Base-by-base conservation (phyloP, 2,113 vertebrate species). In the Thomomys bottae region DNA sequence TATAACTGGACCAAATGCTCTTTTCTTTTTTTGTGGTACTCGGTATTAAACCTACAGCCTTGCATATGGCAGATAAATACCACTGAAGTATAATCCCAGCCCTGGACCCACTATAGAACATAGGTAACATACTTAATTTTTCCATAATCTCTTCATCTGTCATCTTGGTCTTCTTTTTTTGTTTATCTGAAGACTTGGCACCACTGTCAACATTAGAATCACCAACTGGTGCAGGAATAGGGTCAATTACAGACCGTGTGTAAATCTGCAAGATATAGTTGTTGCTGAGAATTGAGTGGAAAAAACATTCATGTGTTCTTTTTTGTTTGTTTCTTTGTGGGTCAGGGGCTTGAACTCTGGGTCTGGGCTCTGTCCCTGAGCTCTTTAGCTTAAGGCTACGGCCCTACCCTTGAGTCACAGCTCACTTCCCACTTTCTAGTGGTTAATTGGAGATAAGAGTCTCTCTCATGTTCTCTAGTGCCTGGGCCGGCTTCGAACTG, bases 141-240 rank as follows among this genome's bases (percentile, higher is more conserved):
- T 99, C 99, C 99, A 99, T 99, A 96, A 99, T 99, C 96, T 99
- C 99, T 95, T 99, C 99, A 79, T 99, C 99, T 0, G 99, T 98
- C 99, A 99, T 99, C 97, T 99, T 99, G 90, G 98, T 98, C 97
- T 99, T 99, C 98, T 99, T 99, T 82, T 99, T 99, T 97, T 99
- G 99, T 95, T 98, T 98, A 80, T 99, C 99, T 30, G 98, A 97
- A 0, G 98, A 97, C 96, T 98, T 99, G 5, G 98, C 97, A 36
- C 98, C 98, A 6, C 96, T 79, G 24, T 99, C 99, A 18, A 98
- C 97, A 12, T 98, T 98, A 3, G 98, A 45, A 96, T 98, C 98
- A 0, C 98, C 93, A 57, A 97, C 98, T 9, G 98, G 98, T 40
- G 98, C 98, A 20, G 99, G 99, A 96, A 99, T 97, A 91, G 99